phyloP scores from a whole-genome alignment of 1,140 invertebrate species.

The Aphaenogaster ashmeadi region DNA sequence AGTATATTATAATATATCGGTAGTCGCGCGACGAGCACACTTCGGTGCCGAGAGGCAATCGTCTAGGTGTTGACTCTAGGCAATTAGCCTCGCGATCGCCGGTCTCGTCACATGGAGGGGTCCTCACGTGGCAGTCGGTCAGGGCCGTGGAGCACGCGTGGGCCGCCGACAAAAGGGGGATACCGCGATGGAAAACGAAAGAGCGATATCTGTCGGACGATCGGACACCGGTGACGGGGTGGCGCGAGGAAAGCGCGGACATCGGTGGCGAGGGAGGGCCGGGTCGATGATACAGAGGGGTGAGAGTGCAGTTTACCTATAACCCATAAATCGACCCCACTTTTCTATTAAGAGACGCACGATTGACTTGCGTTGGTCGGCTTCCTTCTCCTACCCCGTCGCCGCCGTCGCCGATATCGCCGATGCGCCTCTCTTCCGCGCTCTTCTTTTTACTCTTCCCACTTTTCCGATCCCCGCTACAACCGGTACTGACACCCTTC shows the following conservation, averaged over 20 bases:
- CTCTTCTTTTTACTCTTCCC: constrained; percentile 61
- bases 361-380: constrained; percentile 86
- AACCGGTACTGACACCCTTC: constrained; percentile 53
- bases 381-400: constrained; percentile 78
- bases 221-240: constrained; percentile 63
- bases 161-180: constrained; percentile 67
- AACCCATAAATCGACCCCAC: constrained; percentile 86
- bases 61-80: constrained; percentile 42
- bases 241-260: constrained; percentile 64
- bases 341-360: constrained; percentile 86
- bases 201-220: constrained; percentile 80
- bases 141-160: constrained; percentile 71
- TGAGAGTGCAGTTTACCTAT: constrained; percentile 83
- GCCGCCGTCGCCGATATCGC: constrained; percentile 63
- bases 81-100: constrained; percentile 45
- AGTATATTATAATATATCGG: not conserved
- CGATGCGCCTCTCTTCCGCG: constrained; percentile 44
- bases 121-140: constrained; percentile 78
- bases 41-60: not conserved
- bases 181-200: constrained; percentile 78
- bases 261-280: constrained; percentile 50
- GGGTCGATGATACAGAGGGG: constrained; percentile 71
- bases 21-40: not conserved
- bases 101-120: constrained; percentile 67
- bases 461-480: constrained; percentile 54